Percentiles rank a stretch among this genome's conserved stretches.
Conservation (phyloP, 2,113 vertebrate species). For the Corythornis madagascariensis region DNA sequence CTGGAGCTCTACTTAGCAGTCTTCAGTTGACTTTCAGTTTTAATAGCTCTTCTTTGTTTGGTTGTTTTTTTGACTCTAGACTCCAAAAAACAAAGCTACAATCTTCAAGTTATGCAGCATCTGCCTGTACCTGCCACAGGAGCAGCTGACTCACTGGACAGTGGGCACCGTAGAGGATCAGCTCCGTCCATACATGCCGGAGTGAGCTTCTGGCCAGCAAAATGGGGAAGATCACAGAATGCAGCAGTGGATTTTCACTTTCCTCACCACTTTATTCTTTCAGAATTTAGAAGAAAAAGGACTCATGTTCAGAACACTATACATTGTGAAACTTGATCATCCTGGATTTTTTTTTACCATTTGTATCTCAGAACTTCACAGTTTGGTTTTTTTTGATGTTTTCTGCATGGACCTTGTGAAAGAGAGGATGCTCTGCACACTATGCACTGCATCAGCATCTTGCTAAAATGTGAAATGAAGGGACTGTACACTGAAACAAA, state of each 20-base stretch:
- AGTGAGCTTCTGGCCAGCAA: conserved; percentile 88
- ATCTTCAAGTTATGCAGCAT: conserved; percentile 99
- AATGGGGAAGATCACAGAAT: conserved; percentile 85
- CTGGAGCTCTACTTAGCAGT: background rate
- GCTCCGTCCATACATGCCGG: conserved; percentile 97
- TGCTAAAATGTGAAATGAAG: conserved; percentile 88
- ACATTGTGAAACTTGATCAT: conserved; percentile 88
- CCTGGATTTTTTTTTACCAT: conserved; percentile 85
- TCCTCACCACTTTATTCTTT: conserved; percentile 85
- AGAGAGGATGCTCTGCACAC: conserved; percentile 87
- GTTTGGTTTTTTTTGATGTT: conserved; percentile 77
- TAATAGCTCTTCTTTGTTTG: background rate
- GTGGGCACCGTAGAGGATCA: conserved; percentile 98
- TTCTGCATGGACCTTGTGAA: conserved; percentile 95
- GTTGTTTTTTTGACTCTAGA: conserved; percentile 74
- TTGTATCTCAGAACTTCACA: conserved; percentile 83
- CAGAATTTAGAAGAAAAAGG: conserved; percentile 89
- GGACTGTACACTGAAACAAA: conserved; percentile 92
- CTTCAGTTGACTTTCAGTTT: background rate
- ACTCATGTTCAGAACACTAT: conserved; percentile 97
- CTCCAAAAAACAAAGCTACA: conserved; percentile 99
- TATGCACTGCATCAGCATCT: conserved; percentile 88
- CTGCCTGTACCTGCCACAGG: conserved; percentile 99
- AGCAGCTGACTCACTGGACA: conserved; percentile 99
- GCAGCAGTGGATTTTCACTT: conserved; percentile 85